Conservation (phyloP, 2,113 vertebrate species). For the Nicator chloris region DNA sequence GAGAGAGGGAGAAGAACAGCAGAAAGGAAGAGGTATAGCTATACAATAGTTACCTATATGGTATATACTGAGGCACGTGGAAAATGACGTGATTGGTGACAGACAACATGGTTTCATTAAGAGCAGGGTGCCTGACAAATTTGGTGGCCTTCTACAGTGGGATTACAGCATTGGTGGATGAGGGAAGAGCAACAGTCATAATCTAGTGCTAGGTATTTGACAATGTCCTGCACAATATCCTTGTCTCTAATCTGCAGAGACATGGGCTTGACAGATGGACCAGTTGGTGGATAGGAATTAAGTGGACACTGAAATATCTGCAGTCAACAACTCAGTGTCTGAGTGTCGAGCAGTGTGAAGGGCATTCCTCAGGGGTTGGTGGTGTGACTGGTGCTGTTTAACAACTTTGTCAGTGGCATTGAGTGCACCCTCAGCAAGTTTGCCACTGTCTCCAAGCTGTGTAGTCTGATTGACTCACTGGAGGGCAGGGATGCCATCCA, state of each 20-base stretch:
- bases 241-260: background rate
- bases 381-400: background rate
- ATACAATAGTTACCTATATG: background rate
- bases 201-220: background rate
- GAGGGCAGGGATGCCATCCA: background rate
- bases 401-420: background rate
- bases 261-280: background rate
- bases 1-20: background rate
- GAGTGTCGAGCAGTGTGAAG: fast-evolving
- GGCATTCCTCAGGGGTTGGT: background rate
- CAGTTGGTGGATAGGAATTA: background rate
- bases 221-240: background rate
- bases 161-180: background rate
- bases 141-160: background rate
- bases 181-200: background rate
- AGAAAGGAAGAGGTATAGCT: background rate
- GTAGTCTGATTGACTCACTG: fast-evolving
- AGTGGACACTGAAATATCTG: background rate
- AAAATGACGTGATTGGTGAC: background rate
- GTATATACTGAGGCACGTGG: no score
- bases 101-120: background rate
- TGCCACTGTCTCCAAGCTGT: background rate
- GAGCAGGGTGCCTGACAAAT: background rate
- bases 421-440: background rate
- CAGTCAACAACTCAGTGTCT: background rate